Base-by-base conservation (phyloP, 2,797 vertebrate species). In the Coluber constrictor region DNA sequence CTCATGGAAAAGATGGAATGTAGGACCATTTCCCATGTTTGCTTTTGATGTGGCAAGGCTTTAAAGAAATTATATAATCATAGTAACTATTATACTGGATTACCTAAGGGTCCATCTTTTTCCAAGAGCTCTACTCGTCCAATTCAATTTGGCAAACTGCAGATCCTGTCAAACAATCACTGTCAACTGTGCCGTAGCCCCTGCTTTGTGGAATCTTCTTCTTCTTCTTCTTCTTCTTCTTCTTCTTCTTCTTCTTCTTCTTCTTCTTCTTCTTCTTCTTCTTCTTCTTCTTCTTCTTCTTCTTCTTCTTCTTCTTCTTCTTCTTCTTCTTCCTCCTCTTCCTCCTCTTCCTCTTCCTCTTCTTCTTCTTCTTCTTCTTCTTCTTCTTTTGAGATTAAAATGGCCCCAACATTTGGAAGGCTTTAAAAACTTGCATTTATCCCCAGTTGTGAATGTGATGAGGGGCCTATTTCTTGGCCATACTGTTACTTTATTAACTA, bases 1-100 rank as follows among this genome's bases (percentile, higher is more conserved):
- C 37, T 87, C 32, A 43, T 57, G 37, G 59, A 90, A 70, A 61
- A 57, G 51, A 47, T 90, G 88, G 23, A n/a, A 83, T 93, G 86
- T 70, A 63, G 47, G 6, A 88, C n/a, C 23, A 60, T 37, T 91
- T 88, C 56, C 29, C 61, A 43, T 83, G n/a, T 88, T 93, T 57
- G 13, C 86, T 79, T 93, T 79, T 88, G 43, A 88, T 90, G 23
- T 79, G n/a, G 92, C 79, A 88, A 70, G 54, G n/a, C 79, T 87
- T 29, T 88, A 32, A 90, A 57, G 89, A 54, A 57, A 88, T 91
- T 88, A 93, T 93, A 66, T 87, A 79, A 79, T 88, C 63, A 91
- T 27, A 57, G 63, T 79, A 43, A 88, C 15, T 61, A 54, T 79
- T 93, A 74, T 7, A 74, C 6, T 74, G n/a, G n/a, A 3, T 74